Evolutionary conservation across 2,797 vertebrate species (phyloP).

Genomic region (Tamandua tetradactyla): DNA sequence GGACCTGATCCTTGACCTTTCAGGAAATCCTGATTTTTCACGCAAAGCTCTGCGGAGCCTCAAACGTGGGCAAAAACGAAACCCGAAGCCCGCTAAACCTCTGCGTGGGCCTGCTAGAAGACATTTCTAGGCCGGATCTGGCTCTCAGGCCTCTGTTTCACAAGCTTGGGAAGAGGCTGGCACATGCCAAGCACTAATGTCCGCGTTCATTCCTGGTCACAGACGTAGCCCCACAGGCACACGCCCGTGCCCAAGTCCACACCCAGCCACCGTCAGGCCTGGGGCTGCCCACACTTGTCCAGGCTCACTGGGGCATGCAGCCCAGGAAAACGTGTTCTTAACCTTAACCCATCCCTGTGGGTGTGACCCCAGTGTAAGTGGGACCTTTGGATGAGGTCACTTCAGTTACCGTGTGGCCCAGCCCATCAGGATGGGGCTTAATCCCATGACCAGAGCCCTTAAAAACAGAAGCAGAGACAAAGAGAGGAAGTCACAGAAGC

Average conservation of each 20-base stretch:
- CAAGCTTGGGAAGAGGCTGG: not conserved
- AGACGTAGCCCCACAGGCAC: fast-evolving
- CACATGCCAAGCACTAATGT: fast-evolving
- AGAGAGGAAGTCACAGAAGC: too few species aligned
- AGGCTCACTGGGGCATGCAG: too few species aligned
- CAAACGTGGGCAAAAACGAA: not conserved
- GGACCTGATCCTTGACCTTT: not conserved
- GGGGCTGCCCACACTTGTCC: too few species aligned
- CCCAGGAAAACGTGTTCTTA: too few species aligned
- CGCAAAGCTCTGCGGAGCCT: not conserved
- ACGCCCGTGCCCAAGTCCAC: not conserved
- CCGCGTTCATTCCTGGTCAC: not conserved
- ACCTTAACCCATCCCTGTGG: too few species aligned
- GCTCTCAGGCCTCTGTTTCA: not conserved
- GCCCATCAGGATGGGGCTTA: too few species aligned
- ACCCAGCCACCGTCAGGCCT: too few species aligned
- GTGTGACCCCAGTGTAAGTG: too few species aligned
- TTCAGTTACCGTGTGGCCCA: too few species aligned
- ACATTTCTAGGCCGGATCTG: not conserved
- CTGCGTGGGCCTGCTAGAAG: not conserved
- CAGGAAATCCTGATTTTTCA: not conserved
- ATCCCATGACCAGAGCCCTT: too few species aligned
- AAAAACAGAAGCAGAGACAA: too few species aligned
- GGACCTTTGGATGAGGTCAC: too few species aligned
- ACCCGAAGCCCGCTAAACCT: not conserved